Percentiles rank a stretch among this genome's conserved stretches.
These are phyloP conservation scores for Heterodera filipjevi DNA, from an alignment of 2,888 invertebrate species.

Conservation along the genomic window DNA sequence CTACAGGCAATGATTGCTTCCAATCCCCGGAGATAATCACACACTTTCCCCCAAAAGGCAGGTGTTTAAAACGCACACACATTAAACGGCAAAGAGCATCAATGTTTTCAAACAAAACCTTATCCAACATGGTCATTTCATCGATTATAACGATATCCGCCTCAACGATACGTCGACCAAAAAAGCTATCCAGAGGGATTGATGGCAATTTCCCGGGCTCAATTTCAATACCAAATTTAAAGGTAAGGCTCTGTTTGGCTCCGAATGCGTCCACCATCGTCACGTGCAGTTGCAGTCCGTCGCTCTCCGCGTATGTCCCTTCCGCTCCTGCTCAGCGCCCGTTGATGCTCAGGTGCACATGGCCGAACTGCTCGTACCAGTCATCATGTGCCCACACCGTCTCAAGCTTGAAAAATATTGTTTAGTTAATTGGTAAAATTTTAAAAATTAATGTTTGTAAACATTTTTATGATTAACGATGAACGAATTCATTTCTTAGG, in stretches of 20 bases:
- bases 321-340: too few relatives aligned
- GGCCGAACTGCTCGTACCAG: too few relatives aligned
- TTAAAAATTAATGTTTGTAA: too few relatives aligned
- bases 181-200: neutral
- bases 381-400: too few relatives aligned
- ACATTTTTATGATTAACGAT: too few relatives aligned
- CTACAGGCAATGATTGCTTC: conserved; percentile 36
- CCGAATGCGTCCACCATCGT: conserved; percentile 66
- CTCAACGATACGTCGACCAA: conserved; percentile 15
- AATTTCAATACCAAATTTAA: conserved; percentile 41
- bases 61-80: neutral
- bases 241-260: too few relatives aligned
- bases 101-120: conserved; percentile 31
- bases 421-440: too few relatives aligned
- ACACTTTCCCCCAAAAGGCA: conserved; percentile 35
- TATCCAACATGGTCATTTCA: conserved; percentile 39
- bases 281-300: conserved; percentile 66
- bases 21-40: conserved; percentile 36
- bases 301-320: too few relatives aligned
- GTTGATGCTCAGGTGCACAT: too few relatives aligned
- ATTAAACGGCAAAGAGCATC: conserved; percentile 19
- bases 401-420: too few relatives aligned
- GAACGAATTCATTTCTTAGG: too few relatives aligned
- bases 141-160: conserved; percentile 37
- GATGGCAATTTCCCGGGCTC: neutral